phyloP scores from a whole-genome alignment of 2,113 vertebrate species.

The Ancistrus triradiatus region DNA sequence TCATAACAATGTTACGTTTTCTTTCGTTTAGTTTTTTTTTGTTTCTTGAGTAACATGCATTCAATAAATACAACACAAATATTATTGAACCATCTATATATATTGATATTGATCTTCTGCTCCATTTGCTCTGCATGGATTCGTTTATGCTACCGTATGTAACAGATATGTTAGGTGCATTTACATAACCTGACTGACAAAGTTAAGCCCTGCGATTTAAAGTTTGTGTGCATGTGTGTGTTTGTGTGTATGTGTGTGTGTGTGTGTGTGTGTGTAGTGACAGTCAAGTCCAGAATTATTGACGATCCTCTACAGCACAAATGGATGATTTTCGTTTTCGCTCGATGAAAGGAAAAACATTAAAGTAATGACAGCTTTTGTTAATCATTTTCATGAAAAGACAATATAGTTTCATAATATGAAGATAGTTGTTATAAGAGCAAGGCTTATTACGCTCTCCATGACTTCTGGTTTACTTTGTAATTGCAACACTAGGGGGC shows the following conservation, averaged over 20 bases:
- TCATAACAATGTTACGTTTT: constrained; percentile 52
- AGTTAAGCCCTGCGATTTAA: constrained; percentile 51
- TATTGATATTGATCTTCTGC: constrained; percentile 56
- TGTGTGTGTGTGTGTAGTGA: background rate
- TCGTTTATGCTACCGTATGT: constrained; percentile 70
- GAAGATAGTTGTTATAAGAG: too few species aligned
- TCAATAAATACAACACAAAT: constrained; percentile 67
- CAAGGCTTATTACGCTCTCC: too few species aligned
- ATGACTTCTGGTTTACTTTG: too few species aligned
- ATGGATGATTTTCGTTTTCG: too few species aligned
- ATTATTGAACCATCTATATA: constrained; percentile 48
- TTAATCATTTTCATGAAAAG: too few species aligned
- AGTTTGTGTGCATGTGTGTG: constrained; percentile 31
- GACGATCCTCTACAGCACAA: too few species aligned
- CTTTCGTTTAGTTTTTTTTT: constrained; percentile 39
- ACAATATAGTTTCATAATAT: too few species aligned
- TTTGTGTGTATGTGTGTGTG: background rate
- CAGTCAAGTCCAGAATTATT: constrained; percentile 18
- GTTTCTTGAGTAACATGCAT: constrained; percentile 68
- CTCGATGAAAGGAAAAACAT: too few species aligned
- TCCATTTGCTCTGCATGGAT: constrained; percentile 58
- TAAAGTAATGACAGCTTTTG: too few species aligned
- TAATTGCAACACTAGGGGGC: too few species aligned
- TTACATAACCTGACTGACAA: constrained; percentile 42
- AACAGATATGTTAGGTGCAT: constrained; percentile 58